A percentile compares a stretch with the other conserved stretches of the same genome.
Evolutionary conservation across 2,797 vertebrate species (phyloP).

Genomic region (Anniella stebbinsi): DNA sequence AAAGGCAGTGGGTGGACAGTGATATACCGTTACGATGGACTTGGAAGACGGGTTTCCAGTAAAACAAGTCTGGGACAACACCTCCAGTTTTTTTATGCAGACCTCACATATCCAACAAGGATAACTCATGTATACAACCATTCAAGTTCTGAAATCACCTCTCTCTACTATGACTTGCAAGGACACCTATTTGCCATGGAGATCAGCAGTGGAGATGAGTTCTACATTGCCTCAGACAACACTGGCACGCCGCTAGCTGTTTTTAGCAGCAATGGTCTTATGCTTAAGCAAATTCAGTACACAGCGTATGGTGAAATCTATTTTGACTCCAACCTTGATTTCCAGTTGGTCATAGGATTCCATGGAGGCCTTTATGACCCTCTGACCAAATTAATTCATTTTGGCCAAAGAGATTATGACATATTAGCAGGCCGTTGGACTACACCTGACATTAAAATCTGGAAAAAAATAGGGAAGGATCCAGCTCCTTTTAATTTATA

Average conservation of each 20-base stretch:
- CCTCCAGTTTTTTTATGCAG: slow-evolving; percentile 97
- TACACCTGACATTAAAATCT: slow-evolving; percentile 91
- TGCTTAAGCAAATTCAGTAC: slow-evolving; percentile 98
- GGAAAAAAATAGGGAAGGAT: slow-evolving; percentile 91
- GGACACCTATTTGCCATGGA: slow-evolving; percentile 99
- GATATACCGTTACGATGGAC: slow-evolving; percentile 95
- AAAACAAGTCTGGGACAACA: slow-evolving; percentile 94
- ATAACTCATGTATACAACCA: slow-evolving; percentile 99
- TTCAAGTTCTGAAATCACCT: slow-evolving; percentile 97
- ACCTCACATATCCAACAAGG: slow-evolving; percentile 93
- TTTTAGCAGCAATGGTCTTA: slow-evolving; percentile 95
- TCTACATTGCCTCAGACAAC: slow-evolving; percentile 97
- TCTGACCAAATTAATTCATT: slow-evolving; percentile 95
- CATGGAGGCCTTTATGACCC: slow-evolving; percentile 96
- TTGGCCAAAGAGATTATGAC: slow-evolving; percentile 96
- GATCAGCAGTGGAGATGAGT: slow-evolving; percentile 97
- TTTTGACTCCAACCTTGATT: slow-evolving; percentile 97
- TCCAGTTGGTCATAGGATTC: slow-evolving; percentile 96
- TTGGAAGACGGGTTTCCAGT: slow-evolving; percentile 92
- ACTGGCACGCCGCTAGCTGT: slow-evolving; percentile 94
- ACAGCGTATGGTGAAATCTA: slow-evolving; percentile 98
- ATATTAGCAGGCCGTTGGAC: slow-evolving; percentile 98
- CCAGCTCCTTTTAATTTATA: slow-evolving; percentile 96
- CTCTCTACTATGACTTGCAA: slow-evolving; percentile 97
- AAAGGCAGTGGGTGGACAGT: slow-evolving; percentile 96